These are phyloP conservation scores for Drosophila oshimai DNA, from an alignment of 1,140 invertebrate species.

Conservation along the genomic window DNA sequence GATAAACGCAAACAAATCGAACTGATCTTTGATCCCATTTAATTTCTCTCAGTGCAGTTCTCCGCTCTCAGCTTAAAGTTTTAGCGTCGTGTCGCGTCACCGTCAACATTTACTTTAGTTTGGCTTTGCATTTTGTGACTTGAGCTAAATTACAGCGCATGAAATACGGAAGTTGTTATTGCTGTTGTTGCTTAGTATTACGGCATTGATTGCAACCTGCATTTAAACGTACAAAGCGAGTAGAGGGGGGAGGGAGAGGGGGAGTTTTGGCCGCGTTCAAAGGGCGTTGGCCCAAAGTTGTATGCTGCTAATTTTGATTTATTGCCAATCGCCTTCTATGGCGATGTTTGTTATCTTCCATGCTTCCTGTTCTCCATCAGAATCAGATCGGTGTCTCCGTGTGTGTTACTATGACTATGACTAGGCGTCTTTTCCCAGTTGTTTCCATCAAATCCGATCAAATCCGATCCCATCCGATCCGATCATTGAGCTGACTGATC, in stretches of 20 bases:
- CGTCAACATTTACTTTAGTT: constrained; percentile 52
- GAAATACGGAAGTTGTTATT: constrained; percentile 68
- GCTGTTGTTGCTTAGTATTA: constrained; percentile 43
- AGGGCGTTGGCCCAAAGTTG: constrained; percentile 64
- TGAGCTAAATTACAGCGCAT: constrained; percentile 66
- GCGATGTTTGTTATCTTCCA: constrained; percentile 41
- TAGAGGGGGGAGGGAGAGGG: background rate
- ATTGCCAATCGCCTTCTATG: constrained; percentile 42
- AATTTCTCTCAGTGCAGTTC: background rate
- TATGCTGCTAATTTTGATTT: constrained; percentile 67
- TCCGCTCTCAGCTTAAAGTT: constrained; percentile 1
- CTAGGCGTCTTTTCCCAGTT: constrained; percentile 16
- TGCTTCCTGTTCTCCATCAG: constrained; percentile 61
- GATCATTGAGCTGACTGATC: constrained; percentile 37
- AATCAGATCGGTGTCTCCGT: too few species aligned
- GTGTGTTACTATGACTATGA: constrained; percentile 20
- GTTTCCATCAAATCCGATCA: background rate
- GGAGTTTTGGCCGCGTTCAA: constrained; percentile 24
- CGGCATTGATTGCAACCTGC: constrained; percentile 55
- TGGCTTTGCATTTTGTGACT: constrained; percentile 53
- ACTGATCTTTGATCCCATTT: background rate
- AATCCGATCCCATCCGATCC: constrained; percentile 8
- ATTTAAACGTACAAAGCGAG: constrained; percentile 10
- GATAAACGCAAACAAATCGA: too few species aligned
- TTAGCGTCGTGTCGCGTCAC: constrained; percentile 22